Evolutionary conservation across 2,888 invertebrate genomes (phyloP).

Genomic region (Hanleya hanleyi): DNA sequence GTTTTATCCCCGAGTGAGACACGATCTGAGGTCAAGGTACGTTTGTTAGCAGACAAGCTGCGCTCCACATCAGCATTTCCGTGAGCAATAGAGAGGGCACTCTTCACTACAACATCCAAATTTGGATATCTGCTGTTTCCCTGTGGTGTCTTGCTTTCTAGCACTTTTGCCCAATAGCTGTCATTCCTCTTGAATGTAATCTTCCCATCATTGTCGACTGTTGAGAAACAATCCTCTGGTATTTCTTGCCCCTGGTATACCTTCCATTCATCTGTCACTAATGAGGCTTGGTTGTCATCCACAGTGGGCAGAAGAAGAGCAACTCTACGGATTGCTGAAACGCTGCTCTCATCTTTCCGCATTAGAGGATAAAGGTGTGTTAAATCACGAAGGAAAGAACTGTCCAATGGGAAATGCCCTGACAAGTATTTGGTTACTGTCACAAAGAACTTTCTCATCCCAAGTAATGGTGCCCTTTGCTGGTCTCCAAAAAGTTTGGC

Average conservation of each 20-base stretch:
- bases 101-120: constrained; percentile 1
- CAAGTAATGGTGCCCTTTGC: constrained; percentile 22
- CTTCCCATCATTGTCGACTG: neutral
- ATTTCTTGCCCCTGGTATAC: constrained; percentile 1
- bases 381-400: constrained; percentile 5
- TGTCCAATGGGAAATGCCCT: neutral
- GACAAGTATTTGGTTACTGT: constrained; percentile 26
- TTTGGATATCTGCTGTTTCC: constrained; percentile 2
- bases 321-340: neutral
- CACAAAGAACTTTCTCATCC: constrained; percentile 32
- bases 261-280: constrained; percentile 3
- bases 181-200: constrained; percentile 4
- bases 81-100: neutral
- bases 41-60: constrained; percentile 9
- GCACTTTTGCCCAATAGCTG: constrained; percentile 8
- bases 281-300: neutral
- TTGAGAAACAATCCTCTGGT: neutral
- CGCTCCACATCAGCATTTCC: constrained; percentile 12
- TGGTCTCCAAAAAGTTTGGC: constrained; percentile 22
- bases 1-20: neutral
- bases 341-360: neutral
- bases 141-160: neutral
- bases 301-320: neutral
- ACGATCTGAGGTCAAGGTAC: neutral
- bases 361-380: neutral